Evolutionary conservation across 2,888 invertebrate species (phyloP), one percentile per base, ranked within the genome.

Genomic region (Clitarchus hookeri): DNA sequence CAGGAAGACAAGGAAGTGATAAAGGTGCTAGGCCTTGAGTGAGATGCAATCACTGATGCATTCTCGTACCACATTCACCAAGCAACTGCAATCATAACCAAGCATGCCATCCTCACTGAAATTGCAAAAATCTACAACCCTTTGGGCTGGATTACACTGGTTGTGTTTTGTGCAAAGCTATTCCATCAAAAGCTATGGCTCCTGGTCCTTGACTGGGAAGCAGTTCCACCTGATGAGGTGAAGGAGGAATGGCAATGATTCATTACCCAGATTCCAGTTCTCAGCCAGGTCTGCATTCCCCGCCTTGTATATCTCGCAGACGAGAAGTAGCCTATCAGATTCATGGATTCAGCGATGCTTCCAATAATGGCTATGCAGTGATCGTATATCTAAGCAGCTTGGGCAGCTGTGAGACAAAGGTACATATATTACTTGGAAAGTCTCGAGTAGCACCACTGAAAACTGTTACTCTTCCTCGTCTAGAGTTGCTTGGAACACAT

Each of bases 391-490:
- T 65, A n/a, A 19, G n/a, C 8, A 23, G 65, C n/a, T 65, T 23
- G n/a, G n/a, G 65, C n/a, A 65, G 19, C 23, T 16, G 3, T 65
- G 65, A 65, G 16, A 65, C 19, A n/a, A 65, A 16, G n/a, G 65
- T 65, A 65, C 16, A 65, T 65, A 0, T 65, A 19, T 23, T 65
- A n/a, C 65, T 65, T 23, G 65, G 13, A 11, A 65, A 65, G 16
- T 65, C 87, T 19, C 86, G 85, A 84, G 88, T 88, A 26, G 65
- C 65, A n/a, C 65, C 65, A 16, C n/a, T 65, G n/a, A 65, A 23
- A 65, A 65, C 65, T 16, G 65, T 16, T n/a, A 65, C n/a, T 8
- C 8, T 65, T 65, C 65, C 65, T 65, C n/a, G n/a, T 8, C 19
- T 65, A n/a, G 65, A n/a, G n/a, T 23, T 65, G n/a, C 65, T 65